phyloP scores from a whole-genome alignment of 1,140 invertebrate genomes.

The Battus philenor region DNA sequence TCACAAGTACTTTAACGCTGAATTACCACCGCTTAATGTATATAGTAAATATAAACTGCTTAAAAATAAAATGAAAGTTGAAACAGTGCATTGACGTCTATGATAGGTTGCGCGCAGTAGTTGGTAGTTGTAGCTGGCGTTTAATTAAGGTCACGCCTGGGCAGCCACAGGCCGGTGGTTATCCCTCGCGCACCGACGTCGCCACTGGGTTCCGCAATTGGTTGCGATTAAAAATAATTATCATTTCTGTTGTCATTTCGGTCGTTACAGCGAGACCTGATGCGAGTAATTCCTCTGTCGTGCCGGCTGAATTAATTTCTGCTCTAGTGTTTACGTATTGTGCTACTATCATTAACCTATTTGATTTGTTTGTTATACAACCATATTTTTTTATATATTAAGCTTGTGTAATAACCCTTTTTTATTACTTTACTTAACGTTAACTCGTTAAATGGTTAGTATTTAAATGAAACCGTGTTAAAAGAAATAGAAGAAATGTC shows the following conservation, averaged over 20 bases:
- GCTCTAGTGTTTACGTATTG: conserved; percentile 2
- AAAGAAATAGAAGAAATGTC: no score
- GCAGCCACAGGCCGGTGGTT: conserved; percentile 38
- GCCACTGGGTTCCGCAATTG: conserved; percentile 51
- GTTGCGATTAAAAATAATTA: conserved; percentile 72
- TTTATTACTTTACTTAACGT: no score
- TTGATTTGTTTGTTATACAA: background rate
- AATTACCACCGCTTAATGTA: no score
- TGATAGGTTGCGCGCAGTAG: conserved; percentile 15
- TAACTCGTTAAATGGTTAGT: no score
- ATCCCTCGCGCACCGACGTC: conserved; percentile 33
- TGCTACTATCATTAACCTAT: conserved; percentile 1
- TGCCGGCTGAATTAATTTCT: conserved; percentile 17
- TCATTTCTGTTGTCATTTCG: conserved; percentile 67
- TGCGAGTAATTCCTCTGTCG: conserved; percentile 53
- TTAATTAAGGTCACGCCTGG: conserved; percentile 65
- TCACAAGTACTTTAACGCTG: no score
- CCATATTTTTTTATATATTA: no score
- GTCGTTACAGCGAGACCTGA: conserved; percentile 42
- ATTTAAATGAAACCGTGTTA: no score
- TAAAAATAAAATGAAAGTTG: no score
- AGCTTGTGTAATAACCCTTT: no score
- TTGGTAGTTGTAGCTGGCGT: conserved; percentile 29
- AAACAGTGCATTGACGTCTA: conserved; percentile 6
- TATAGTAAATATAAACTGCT: no score